These are phyloP conservation scores for Corapipo altera DNA, from an alignment of 2,113 vertebrate species.

Conservation along the genomic window DNA sequence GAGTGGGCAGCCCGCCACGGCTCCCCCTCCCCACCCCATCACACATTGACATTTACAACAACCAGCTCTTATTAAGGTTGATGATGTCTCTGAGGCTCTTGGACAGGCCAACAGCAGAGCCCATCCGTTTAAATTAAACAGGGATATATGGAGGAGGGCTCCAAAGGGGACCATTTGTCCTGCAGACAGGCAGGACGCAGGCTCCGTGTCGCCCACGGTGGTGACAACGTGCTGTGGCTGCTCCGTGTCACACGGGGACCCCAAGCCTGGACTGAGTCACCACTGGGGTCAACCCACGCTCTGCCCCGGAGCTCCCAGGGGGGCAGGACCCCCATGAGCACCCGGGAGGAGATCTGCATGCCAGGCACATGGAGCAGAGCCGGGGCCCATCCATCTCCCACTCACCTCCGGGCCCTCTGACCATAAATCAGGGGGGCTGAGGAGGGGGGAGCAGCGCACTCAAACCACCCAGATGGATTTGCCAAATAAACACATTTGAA, in stretches of 20 bases:
- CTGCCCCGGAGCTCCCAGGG: neutral
- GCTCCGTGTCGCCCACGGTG: neutral
- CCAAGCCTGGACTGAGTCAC: accelerated
- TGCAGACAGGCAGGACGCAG: neutral
- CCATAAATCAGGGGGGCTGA: conserved; percentile 50
- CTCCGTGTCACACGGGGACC: neutral
- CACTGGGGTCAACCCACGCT: accelerated
- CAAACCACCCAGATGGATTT: conserved; percentile 63
- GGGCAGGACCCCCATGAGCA: neutral
- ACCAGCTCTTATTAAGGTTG: conserved; percentile 6
- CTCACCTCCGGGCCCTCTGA: neutral
- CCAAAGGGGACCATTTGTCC: neutral
- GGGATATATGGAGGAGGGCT: neutral
- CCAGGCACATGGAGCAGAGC: neutral
- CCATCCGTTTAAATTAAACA: conserved; percentile 48
- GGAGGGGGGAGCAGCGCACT: neutral
- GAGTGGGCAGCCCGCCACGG: accelerated
- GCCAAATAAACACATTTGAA: conserved; percentile 68
- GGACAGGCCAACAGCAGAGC: conserved; percentile 24
- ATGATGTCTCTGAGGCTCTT: conserved; percentile 36
- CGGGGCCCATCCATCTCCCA: conserved; percentile 44
- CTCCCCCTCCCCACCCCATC: neutral
- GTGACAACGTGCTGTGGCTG: neutral
- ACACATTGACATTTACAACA: neutral
- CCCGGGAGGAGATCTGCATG: neutral